Evolutionary conservation across 2,888 invertebrate genomes (phyloP).

Genomic region (Phortica okadai): DNA sequence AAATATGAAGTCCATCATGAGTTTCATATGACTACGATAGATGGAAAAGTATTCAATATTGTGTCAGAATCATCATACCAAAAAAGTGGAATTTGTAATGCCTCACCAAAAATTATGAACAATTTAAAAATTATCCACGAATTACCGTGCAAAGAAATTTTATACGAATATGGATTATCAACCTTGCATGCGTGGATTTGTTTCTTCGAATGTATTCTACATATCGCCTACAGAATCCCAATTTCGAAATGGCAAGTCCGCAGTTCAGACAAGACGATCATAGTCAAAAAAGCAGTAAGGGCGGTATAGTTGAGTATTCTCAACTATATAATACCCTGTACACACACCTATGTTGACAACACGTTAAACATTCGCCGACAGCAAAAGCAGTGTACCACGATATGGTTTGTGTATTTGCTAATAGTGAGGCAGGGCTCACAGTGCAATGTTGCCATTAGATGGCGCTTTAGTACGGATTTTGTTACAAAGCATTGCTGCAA

Average conservation of each 20-base stretch:
- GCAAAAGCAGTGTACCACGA: no score
- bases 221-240: background rate
- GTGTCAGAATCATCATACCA: no score
- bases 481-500: no score
- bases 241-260: background rate
- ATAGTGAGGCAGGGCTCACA: no score
- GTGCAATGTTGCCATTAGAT: no score
- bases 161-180: constrained; percentile 4
- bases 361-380: no score
- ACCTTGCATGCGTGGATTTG: background rate
- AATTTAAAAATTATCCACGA: background rate
- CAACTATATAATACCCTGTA: no score
- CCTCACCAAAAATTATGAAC: background rate
- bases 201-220: background rate
- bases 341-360: no score
- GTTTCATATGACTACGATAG: background rate
- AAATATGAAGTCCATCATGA: background rate
- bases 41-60: background rate
- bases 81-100: background rate
- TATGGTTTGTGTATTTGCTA: no score
- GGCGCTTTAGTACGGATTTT: no score
- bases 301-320: no score
- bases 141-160: background rate
- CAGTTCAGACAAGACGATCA: background rate
- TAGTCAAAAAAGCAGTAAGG: background rate